These are phyloP conservation scores for Notodonta dromedarius DNA, from an alignment of 2,888 invertebrate genomes.

Conservation along the genomic window DNA sequence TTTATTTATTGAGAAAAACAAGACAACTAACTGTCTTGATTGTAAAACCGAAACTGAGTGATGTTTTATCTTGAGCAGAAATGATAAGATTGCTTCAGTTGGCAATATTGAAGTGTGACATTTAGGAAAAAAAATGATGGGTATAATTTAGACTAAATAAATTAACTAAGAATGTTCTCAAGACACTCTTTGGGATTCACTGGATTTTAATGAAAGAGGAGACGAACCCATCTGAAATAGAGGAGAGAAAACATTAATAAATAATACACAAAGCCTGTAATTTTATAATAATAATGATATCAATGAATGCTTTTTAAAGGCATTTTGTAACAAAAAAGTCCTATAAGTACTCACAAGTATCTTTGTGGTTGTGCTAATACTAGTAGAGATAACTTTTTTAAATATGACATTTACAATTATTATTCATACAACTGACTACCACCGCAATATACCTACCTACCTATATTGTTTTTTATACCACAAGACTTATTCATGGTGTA, in stretches of 20 bases:
- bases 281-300: not conserved
- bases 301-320: too few species aligned
- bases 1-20: slow-evolving; percentile 23
- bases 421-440: too few species aligned
- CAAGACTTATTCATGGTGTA: too few species aligned
- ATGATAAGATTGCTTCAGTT: slow-evolving; percentile 72
- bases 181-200: slow-evolving; percentile 70
- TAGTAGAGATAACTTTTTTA: not conserved
- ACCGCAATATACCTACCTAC: too few species aligned
- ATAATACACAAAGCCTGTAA: not conserved
- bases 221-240: slow-evolving; percentile 74
- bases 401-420: not conserved
- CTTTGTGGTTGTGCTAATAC: too few species aligned
- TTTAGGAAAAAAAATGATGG: slow-evolving; percentile 29
- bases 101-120: slow-evolving; percentile 53
- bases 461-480: too few species aligned
- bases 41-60: slow-evolving; percentile 53
- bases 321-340: too few species aligned
- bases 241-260: slow-evolving; percentile 14
- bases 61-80: slow-evolving; percentile 76
- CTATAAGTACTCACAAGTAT: too few species aligned
- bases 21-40: slow-evolving; percentile 50
- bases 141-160: slow-evolving; percentile 38
- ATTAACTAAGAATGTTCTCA: slow-evolving; percentile 51
- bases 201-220: slow-evolving; percentile 59